Evolutionary conservation across 2,797 vertebrate species (phyloP), one percentile per base, ranked within the genome.

Genomic region (Pogonophryne albipinna): DNA sequence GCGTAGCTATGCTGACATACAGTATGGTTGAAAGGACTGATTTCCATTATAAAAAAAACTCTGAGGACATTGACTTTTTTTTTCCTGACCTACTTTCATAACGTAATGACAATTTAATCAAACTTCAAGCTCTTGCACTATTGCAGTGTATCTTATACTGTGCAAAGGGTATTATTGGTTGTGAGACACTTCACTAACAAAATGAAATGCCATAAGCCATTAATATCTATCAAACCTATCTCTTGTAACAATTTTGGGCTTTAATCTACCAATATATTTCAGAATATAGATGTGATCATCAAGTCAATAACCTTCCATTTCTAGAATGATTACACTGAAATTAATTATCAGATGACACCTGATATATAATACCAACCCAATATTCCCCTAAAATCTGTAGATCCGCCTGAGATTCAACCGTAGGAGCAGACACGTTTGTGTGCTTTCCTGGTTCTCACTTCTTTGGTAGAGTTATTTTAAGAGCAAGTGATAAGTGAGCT

Each of bases 381-480:
- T 74, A 56, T 66, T 64, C 19, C 31, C 5, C 4, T 9, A 59
- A 45, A 64, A 20, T 74, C 45, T 46, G 14, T 13, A 59, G n/a
- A 87, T 77, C 52, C 66, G 63, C 27, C 6, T 56, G 73, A 75
- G 11, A 79, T 51, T 78, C 27, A 52, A 10, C 61, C 44, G 76
- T 66, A 47, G 74, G 45, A 57, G 57, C 71, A 78, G 71, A 87
- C 71, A 76, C 31, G 19, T 85, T 76, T 84, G 74, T 87, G 69
- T 78, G 69, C 83, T 76, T 82, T 82, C 42, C 66, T 69, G 85
- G 49, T 82, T 93, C 81, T 85, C 92, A 90, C 91, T 79, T 91
- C 76, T 88, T 77, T 71, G 34, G 57, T 49, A 2, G 55, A 90
- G 87, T 87, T 95, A 95, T 95, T 95, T 95, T 90, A 67, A 89